phyloP scores from a whole-genome alignment of 2,888 invertebrate species.

The Eulithis testata region DNA sequence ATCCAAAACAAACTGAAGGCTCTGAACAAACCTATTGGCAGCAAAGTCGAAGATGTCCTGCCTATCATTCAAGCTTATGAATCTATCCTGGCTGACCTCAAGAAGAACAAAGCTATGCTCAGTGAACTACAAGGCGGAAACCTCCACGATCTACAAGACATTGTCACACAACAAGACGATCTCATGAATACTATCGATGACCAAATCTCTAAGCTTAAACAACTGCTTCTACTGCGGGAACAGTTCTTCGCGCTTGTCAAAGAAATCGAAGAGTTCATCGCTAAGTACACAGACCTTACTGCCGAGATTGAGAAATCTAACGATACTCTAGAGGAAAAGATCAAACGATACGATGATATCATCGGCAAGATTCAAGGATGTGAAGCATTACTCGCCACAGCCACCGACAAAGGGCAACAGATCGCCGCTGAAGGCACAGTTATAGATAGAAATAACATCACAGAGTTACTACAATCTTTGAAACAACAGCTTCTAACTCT shows the following conservation, averaged over 20 bases:
- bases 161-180: constrained; percentile 93
- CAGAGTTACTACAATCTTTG: constrained; percentile 93
- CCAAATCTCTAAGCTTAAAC: constrained; percentile 92
- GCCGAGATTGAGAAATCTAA: constrained; percentile 93
- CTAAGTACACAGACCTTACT: constrained; percentile 93
- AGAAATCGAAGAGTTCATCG: constrained; percentile 94
- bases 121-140: constrained; percentile 91
- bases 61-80: constrained; percentile 92
- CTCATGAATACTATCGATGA: constrained; percentile 93
- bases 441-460: constrained; percentile 93
- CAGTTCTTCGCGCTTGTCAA: constrained; percentile 94
- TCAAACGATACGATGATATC: constrained; percentile 93
- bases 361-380: constrained; percentile 95
- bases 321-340: constrained; percentile 93
- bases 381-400: constrained; percentile 93
- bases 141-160: constrained; percentile 90
- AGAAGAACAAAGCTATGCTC: constrained; percentile 90
- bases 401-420: constrained; percentile 96
- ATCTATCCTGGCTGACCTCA: constrained; percentile 90
- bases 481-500: constrained; percentile 93
- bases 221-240: constrained; percentile 91
- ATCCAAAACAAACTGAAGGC: constrained; percentile 94
- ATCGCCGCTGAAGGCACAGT: constrained; percentile 96
- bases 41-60: constrained; percentile 94
- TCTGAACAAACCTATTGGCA: constrained; percentile 93